Evolutionary conservation across 2,888 invertebrate species (phyloP).

Genomic region (Caenorhabditis afra): DNA sequence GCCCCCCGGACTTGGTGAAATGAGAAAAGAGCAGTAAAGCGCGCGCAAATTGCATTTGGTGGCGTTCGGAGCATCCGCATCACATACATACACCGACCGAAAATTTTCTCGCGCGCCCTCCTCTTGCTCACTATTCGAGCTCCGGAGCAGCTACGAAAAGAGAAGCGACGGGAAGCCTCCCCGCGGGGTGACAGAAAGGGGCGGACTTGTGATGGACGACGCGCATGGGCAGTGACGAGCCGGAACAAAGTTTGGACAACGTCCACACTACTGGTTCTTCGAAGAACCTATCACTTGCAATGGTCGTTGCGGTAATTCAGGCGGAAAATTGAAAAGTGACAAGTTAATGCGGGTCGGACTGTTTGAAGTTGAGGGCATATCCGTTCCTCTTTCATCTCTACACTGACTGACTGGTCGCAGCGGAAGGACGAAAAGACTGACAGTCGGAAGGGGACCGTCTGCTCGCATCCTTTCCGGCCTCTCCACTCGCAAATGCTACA

Average conservation of each 20-base stretch:
- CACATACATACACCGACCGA: slow-evolving; percentile 45
- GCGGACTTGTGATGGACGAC: slow-evolving; percentile 43
- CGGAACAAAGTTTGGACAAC: background rate
- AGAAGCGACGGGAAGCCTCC: slow-evolving; percentile 17
- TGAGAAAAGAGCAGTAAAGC: slow-evolving; percentile 56
- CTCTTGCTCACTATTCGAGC: too few species aligned
- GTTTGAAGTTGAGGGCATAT: slow-evolving; percentile 19
- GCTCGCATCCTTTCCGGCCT: too few species aligned
- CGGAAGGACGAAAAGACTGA: background rate
- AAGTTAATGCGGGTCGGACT: slow-evolving; percentile 46
- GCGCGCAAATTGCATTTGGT: slow-evolving; percentile 56
- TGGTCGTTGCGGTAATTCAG: slow-evolving; percentile 38
- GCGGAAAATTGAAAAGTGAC: slow-evolving; percentile 54
- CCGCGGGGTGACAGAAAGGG: slow-evolving; percentile 48
- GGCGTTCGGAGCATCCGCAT: slow-evolving; percentile 58
- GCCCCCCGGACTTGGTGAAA: slow-evolving; percentile 18
- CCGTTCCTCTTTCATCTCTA: too few species aligned
- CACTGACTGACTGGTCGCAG: too few species aligned
- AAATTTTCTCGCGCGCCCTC: background rate
- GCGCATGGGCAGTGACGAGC: slow-evolving; percentile 17
- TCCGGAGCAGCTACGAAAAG: slow-evolving; percentile 19
- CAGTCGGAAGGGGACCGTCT: background rate
- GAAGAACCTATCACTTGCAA: background rate
- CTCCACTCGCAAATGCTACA: too few species aligned
- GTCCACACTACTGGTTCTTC: background rate